Conservation (phyloP, 2,113 vertebrate species). For the Equus quagga region DNA sequence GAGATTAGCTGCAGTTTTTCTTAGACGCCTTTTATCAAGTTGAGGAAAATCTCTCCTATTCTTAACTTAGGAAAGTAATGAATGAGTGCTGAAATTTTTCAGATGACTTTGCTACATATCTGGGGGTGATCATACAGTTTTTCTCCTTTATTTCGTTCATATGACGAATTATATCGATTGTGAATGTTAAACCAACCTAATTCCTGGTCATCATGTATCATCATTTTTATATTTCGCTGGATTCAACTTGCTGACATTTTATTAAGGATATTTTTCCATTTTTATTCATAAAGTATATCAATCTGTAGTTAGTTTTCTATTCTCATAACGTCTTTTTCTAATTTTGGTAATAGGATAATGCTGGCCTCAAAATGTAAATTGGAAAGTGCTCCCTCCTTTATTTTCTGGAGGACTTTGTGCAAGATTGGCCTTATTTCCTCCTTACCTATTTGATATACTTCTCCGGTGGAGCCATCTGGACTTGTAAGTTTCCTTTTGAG, state of each 20-base stretch:
- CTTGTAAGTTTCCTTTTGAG: not conserved
- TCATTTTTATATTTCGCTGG: not conserved
- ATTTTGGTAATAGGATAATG: slow-evolving; percentile 33
- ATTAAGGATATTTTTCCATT: not conserved
- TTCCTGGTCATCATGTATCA: not conserved
- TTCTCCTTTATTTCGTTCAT: slow-evolving; percentile 21
- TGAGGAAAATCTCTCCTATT: not conserved
- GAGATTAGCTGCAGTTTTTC: not conserved
- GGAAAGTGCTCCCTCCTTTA: not conserved
- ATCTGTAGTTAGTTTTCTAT: not conserved
- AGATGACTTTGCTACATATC: not conserved
- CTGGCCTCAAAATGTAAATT: not conserved
- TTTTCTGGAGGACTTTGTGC: not conserved
- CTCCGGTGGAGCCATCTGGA: not conserved
- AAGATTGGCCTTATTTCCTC: not conserved
- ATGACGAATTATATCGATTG: not conserved
- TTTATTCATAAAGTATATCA: not conserved
- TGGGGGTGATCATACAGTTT: not conserved
- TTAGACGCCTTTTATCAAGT: not conserved
- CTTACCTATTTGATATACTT: not conserved
- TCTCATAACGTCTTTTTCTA: not conserved
- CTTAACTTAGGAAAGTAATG: not conserved
- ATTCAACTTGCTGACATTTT: not conserved
- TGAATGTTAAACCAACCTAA: not conserved
- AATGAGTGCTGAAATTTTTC: not conserved